phyloP scores from a whole-genome alignment of 2,113 vertebrate genomes.

The Butorides virescens region DNA sequence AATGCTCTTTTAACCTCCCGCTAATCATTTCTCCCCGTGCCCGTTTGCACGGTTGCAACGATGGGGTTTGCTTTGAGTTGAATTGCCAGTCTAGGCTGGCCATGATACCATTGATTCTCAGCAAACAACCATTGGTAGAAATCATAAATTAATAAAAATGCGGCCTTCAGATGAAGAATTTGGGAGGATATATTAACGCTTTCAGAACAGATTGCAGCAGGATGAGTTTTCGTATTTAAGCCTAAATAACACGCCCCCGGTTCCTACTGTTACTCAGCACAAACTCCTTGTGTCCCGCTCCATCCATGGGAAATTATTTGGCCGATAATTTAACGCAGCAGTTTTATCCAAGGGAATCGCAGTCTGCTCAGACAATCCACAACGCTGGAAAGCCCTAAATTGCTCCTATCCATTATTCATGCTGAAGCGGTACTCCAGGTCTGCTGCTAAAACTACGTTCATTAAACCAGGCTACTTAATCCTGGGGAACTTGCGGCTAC shows the following conservation, averaged over 20 bases:
- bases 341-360: background rate
- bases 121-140: fast-evolving
- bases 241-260: background rate
- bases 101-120: fast-evolving
- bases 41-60: background rate
- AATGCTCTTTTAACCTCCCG: background rate
- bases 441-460: background rate
- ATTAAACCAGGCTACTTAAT: background rate
- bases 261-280: background rate
- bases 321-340: background rate
- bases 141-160: background rate
- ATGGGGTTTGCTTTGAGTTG: background rate
- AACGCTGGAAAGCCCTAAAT: fast-evolving
- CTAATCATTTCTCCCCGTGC: background rate
- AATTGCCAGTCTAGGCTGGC: background rate
- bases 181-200: background rate
- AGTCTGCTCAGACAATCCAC: background rate
- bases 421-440: fast-evolving
- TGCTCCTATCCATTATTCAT: fast-evolving
- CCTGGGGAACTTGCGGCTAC: background rate
- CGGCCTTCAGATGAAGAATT: background rate
- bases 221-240: background rate
- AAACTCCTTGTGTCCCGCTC: background rate
- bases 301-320: background rate
- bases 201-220: background rate